A percentile compares a stretch with the other conserved stretches of the same genome.
Evolutionary conservation across 1,140 invertebrate genomes (phyloP).

Genomic region (Aphidius ervi): DNA sequence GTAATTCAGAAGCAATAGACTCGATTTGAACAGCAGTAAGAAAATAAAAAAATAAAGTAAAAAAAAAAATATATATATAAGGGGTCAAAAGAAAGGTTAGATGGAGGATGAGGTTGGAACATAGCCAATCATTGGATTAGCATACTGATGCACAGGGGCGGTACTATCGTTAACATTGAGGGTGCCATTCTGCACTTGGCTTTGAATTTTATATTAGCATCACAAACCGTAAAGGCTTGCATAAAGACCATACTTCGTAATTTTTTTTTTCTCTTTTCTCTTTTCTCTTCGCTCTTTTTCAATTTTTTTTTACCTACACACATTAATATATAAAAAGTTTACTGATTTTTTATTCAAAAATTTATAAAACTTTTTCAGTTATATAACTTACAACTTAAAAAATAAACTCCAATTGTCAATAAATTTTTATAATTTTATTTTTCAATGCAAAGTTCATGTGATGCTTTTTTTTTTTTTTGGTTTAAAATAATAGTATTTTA

Average conservation of each 20-base stretch:
- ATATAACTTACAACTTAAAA: too few species aligned
- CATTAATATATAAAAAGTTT: too few species aligned
- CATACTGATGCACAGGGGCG: conserved; percentile 51
- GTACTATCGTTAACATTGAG: conserved; percentile 46
- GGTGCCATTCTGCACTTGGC: conserved; percentile 42
- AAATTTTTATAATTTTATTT: too few species aligned
- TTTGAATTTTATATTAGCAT: conserved; percentile 47
- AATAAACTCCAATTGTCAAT: too few species aligned
- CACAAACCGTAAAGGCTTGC: conserved; percentile 3
- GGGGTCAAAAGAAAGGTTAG: conserved; percentile 19
- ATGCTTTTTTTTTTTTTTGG: too few species aligned
- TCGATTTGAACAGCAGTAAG: neutral
- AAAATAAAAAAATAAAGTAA: neutral
- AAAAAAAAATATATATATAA: conserved; percentile 16
- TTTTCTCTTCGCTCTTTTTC: conserved; percentile 1
- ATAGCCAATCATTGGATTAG: conserved; percentile 54
- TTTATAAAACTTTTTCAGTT: too few species aligned
- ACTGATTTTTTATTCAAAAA: too few species aligned
- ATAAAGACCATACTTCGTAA: conserved; percentile 5
- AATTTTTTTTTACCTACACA: neutral
- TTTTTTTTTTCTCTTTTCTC: neutral
- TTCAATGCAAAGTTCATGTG: too few species aligned
- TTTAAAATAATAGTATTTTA: too few species aligned
- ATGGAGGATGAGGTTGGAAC: conserved; percentile 39
- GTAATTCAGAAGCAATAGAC: too few species aligned